Evolutionary conservation across 2,888 invertebrate genomes (phyloP).

Genomic region (Eupithecia vulgata): DNA sequence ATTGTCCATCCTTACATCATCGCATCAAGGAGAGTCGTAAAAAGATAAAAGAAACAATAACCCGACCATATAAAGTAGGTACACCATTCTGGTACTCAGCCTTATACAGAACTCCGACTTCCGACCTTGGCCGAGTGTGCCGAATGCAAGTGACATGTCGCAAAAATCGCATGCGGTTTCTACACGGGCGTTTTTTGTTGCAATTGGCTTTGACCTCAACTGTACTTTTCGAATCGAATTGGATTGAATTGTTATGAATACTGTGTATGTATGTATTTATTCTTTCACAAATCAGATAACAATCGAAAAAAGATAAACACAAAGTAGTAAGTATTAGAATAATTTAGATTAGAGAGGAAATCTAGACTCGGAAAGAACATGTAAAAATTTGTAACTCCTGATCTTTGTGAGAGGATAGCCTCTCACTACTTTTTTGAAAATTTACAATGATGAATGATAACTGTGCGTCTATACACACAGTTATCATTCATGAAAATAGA

Average conservation of each 20-base stretch:
- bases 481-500: no score
- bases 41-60: constrained; percentile 28
- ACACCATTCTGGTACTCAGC: constrained; percentile 19
- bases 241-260: not conserved
- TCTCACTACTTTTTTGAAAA: no score
- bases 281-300: no score
- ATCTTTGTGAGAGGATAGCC: no score
- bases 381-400: not conserved
- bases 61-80: constrained; percentile 24
- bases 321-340: no score
- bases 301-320: no score
- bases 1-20: constrained; percentile 25
- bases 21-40: constrained; percentile 22
- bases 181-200: constrained; percentile 28
- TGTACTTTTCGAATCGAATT: constrained; percentile 23
- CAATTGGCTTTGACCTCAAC: constrained; percentile 25
- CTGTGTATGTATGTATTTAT: no score
- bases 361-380: not conserved
- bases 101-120: constrained; percentile 20
- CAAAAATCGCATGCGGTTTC: constrained; percentile 35
- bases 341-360: not conserved
- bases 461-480: no score
- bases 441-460: no score
- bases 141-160: constrained; percentile 34
- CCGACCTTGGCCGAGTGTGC: constrained; percentile 40